Evolutionary conservation across 2,797 vertebrate genomes (phyloP), one percentile per base, ranked within the genome.

Genomic region (Myiothlypis coronata): DNA sequence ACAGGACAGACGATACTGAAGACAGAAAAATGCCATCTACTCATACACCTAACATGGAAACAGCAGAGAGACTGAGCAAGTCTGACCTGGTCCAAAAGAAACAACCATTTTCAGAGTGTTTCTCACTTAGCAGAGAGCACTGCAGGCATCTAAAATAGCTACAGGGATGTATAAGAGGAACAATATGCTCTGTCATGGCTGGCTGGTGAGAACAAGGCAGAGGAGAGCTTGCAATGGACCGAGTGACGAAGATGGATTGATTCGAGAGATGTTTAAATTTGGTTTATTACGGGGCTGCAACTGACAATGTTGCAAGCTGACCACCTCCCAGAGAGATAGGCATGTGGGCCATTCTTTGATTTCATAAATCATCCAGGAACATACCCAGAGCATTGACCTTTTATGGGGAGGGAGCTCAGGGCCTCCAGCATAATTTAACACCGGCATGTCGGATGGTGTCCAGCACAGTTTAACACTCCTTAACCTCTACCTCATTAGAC

Each of bases 401-500:
- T 95, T 90, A 88, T n/a, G 78, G 74, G 84, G 93, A 96, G 79
- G 81, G 92, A 93, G 89, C 81, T 91, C 87, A 91, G 94, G 96
- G 90, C 85, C 96, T 94, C 89, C 90, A 96, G 91, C 64, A 96
- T 97, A 96, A 98, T 97, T 98, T 98, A 97, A 97, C 76, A 96
- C 90, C 81, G 52, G 83, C 91, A 89, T 95, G 94, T 94, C 87
- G 93, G 94, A 97, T 82, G 93, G 90, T 95, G 93, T 97, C 96
- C 96, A 97, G 86, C 90, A 93, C 94, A 97, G 94, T 97, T 97
- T 97, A 97, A 98, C 93, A 97, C 93, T 96, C 94, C 96, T 97
- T 98, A 97, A 97, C 95, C 96, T 96, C 97, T 91, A 92, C 93
- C 94, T 97, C 95, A 96, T 97, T 97, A 97, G 88, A 96, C 85